phyloP scores from a whole-genome alignment of 2,113 vertebrate species.

The Pygoscelis antarcticus region DNA sequence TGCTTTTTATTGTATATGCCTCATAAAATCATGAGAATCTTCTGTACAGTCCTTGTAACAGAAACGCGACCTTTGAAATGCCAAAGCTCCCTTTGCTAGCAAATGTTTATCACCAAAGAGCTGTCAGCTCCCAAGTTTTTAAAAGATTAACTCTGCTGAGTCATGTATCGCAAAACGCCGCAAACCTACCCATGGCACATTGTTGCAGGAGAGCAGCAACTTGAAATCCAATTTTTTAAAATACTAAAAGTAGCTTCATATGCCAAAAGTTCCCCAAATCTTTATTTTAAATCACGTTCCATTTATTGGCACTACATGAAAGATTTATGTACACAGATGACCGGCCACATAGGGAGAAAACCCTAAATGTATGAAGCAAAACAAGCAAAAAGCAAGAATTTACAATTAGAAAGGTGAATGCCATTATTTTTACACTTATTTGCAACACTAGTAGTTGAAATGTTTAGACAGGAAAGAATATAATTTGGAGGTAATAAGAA shows the following conservation, averaged over 20 bases:
- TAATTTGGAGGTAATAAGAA: neutral
- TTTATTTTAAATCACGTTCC: neutral
- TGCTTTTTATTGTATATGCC: neutral
- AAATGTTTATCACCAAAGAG: neutral
- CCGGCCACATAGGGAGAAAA: neutral
- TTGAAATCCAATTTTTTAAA: neutral
- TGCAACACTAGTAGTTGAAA: neutral
- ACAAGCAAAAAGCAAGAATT: neutral
- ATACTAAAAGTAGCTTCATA: neutral
- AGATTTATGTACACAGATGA: rapidly evolving
- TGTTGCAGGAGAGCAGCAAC: neutral
- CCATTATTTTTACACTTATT: neutral
- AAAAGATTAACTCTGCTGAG: conserved; percentile 2
- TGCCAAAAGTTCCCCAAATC: neutral
- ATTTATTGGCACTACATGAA: neutral
- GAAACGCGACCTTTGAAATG: conserved; percentile 29
- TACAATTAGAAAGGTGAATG: neutral
- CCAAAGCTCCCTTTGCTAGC: neutral
- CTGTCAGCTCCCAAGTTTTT: neutral
- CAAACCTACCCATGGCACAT: neutral
- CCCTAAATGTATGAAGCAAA: neutral
- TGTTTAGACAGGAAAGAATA: neutral
- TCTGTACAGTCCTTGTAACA: neutral
- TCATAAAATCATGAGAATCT: neutral
- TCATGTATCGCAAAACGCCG: neutral